A percentile compares a stretch with the other conserved stretches of the same genome.
Conservation (phyloP, 2,888 invertebrate species). For the Thecocarcelia acutangulata region DNA sequence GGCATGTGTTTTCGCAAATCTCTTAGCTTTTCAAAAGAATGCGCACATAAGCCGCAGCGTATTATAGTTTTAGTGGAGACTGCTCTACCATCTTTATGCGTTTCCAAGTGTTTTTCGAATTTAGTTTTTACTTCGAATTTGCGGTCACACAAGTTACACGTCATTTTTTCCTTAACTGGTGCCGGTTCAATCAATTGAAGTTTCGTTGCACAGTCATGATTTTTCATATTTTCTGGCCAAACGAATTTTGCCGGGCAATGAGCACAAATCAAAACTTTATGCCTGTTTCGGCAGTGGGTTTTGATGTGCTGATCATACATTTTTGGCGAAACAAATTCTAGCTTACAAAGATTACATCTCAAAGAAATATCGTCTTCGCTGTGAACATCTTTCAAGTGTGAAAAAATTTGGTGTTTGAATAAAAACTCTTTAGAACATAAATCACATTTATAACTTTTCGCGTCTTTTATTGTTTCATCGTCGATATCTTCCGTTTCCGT, state of each 20-base stretch:
- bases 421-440: slow-evolving; percentile 73
- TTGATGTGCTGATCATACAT: slow-evolving; percentile 83
- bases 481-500: slow-evolving; percentile 77
- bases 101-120: slow-evolving; percentile 75
- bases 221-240: slow-evolving; percentile 77
- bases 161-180: slow-evolving; percentile 73
- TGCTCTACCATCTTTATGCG: slow-evolving; percentile 77
- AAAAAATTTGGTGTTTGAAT: slow-evolving; percentile 75
- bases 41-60: slow-evolving; percentile 74
- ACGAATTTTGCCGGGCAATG: slow-evolving; percentile 78
- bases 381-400: slow-evolving; percentile 77
- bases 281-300: slow-evolving; percentile 78
- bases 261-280: slow-evolving; percentile 75
- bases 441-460: slow-evolving; percentile 74
- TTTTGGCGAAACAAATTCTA: slow-evolving; percentile 82
- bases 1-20: slow-evolving; percentile 73
- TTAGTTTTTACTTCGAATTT: slow-evolving; percentile 77
- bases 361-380: slow-evolving; percentile 81
- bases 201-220: slow-evolving; percentile 74
- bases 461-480: background rate
- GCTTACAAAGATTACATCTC: slow-evolving; percentile 83
- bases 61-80: slow-evolving; percentile 59
- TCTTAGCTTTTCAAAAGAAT: slow-evolving; percentile 69
- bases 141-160: slow-evolving; percentile 82
- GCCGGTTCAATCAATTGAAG: slow-evolving; percentile 12